Conservation (phyloP, 2,888 invertebrate genomes). For the Pyrrhosoma nymphula region DNA sequence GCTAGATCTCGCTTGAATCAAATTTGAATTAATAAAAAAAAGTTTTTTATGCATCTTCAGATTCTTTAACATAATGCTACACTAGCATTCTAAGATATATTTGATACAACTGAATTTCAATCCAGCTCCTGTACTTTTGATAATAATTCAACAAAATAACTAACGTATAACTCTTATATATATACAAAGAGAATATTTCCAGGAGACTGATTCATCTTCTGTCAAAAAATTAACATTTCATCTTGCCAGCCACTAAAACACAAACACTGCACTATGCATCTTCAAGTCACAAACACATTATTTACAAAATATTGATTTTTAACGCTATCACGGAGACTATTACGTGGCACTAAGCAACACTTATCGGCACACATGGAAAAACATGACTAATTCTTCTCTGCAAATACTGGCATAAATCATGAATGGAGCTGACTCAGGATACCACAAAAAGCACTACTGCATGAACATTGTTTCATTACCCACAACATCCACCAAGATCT, state of each 20-base stretch:
- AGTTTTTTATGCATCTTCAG: no score
- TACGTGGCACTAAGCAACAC: background rate
- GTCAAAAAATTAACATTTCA: background rate
- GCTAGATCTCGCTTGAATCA: no score
- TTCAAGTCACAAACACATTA: background rate
- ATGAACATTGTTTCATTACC: no score
- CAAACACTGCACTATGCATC: background rate
- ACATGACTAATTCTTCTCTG: background rate
- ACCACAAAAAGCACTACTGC: background rate
- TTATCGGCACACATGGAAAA: background rate
- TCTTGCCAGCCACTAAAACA: background rate
- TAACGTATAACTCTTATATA: background rate
- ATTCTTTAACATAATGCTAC: no score
- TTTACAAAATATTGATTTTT: background rate
- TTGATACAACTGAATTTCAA: no score
- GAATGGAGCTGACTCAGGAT: background rate
- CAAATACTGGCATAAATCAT: background rate
- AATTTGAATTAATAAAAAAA: no score
- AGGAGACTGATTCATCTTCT: background rate
- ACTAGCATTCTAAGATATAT: no score
- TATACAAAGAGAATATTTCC: background rate
- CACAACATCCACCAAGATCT: no score
- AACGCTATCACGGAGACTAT: background rate
- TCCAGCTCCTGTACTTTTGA: background rate
- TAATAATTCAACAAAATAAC: background rate